Percentiles rank a stretch among this genome's conserved stretches.
phyloP scores from a whole-genome alignment of 2,113 vertebrate genomes.

The Mesembrinibis cayennensis region DNA sequence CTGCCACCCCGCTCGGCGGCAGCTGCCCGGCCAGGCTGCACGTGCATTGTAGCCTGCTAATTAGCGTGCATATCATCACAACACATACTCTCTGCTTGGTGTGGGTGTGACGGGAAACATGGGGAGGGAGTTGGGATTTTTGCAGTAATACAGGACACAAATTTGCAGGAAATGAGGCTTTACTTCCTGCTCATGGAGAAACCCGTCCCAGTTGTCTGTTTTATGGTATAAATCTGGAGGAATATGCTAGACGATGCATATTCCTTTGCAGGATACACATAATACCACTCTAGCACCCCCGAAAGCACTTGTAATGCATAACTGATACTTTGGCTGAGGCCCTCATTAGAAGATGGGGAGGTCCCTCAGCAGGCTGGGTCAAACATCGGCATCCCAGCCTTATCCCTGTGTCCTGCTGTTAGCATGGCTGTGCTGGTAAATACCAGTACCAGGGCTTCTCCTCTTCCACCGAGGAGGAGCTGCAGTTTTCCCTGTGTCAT shows the following conservation, averaged over 20 bases:
- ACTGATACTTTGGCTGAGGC: not conserved
- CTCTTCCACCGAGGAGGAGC: not conserved
- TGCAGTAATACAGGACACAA: not conserved
- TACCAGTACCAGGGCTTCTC: not conserved
- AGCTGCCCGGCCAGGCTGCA: not conserved
- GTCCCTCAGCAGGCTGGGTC: not conserved
- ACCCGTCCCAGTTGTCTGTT: not conserved
- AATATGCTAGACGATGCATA: not conserved
- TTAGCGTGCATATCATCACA: not conserved
- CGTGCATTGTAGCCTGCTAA: not conserved
- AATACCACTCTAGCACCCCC: not conserved
- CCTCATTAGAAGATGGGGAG: not conserved
- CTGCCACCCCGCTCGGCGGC: not conserved
- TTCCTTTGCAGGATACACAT: not conserved
- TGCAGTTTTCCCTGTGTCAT: not conserved
- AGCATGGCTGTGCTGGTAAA: not conserved
- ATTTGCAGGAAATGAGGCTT: constrained; percentile 1
- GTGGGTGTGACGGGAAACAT: not conserved
- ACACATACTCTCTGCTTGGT: not conserved
- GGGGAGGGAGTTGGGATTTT: not conserved
- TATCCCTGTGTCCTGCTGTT: not conserved
- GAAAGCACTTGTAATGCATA: not conserved
- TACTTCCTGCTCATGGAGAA: not conserved
- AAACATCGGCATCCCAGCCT: not conserved
- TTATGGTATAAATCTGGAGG: not conserved